Base-by-base conservation (phyloP, 1,140 invertebrate genomes). In the Drosophila tropicalis region DNA sequence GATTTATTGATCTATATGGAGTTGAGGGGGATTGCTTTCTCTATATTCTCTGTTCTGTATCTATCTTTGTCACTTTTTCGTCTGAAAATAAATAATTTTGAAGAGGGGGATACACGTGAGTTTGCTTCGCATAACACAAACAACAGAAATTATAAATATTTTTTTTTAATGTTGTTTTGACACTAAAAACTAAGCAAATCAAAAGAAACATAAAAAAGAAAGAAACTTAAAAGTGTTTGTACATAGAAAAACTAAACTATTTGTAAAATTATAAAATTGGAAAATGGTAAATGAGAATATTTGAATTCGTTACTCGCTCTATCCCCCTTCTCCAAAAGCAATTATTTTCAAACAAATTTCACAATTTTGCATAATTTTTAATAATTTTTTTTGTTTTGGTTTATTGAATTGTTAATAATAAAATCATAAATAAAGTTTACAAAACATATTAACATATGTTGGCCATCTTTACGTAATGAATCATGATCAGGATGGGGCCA, bases 81-180 rank as follows among this genome's bases (percentile, higher is more conserved):
- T 91, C 89, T 91, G 89, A 91, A 91, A 91, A 91, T 91, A 91
- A 91, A 90, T 89, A 90, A 91, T 91, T 91, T 91, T 91, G 89
- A 91, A 91, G 89, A 91, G 89, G 90, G 56, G 89, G 89, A 90
- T 80, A 91, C 81, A 91, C 89, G 90, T 91, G 74, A 91, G 89
- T 91, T 90, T 90, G 74, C 81, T 89, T 89, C 74, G 85, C 85
- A 89, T 85, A 81, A 85, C 85, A 89, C 81, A 89, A 90, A 85
- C 75, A 81, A 64, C 72, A 81, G 63, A 90, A 86, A 90, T 68
- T 75, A 86, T 72, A 83, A 86, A 72, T 79, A 69, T 80, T 70
- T 81, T 69, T 58, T 71, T 72, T 41, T 60, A 75, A 84, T 57
- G 34, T 79, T 80, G 67, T 76, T 89, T 74, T 62, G 82, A 81